Base-by-base conservation (phyloP, 2,113 vertebrate genomes). In the Corythornis cristatus region DNA sequence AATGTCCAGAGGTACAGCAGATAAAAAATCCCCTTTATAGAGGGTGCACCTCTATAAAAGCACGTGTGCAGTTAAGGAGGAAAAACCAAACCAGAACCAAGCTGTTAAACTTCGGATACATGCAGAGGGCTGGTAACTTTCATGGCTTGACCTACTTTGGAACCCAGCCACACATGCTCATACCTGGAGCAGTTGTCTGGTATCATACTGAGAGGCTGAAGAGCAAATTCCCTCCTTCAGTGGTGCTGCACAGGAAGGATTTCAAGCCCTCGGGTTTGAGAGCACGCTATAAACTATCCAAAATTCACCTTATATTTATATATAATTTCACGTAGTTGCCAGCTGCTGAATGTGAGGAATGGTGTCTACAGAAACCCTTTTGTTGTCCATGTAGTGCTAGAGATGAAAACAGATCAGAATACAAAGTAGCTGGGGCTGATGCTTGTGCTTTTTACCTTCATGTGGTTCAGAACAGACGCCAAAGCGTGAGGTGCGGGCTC, bases 81-180 rank as follows among this genome's bases (percentile, higher is more conserved):
- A 37, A 37, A 37, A 37, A 37, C 9, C 37, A 37, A 37, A 37
- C 37, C 37, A 37, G 37, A 56, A 8, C 3, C 12, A 64, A 64
- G 58, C 85, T 81, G 79, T 45, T 62, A 85, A 70, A 71, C 46
- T 58, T 61, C 15, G 9, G 54, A 29, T 20, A 75, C 48, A 26
- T 58, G 40, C 71, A 58, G 51, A 51, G 23, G 35, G 61, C 60
- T 64, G 46, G 11, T 56, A 82, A 67, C 78, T 93, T 66, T 71
- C 46, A 35, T 28, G 82, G 64, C 51, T 43, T 92, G 87, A 93
- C 95, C 89, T 93, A 80, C 87, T 94, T 96, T 83, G 64, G 81
- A 57, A 56, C n/a, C 28, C 51, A 82, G 92, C 70, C 48, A 12
- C 20, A 18, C 23, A 23, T 1, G 1, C 56, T 50, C 1, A 0